These are phyloP conservation scores for Cotesia chilonis DNA, from an alignment of 1,140 invertebrate genomes.

Conservation along the genomic window DNA sequence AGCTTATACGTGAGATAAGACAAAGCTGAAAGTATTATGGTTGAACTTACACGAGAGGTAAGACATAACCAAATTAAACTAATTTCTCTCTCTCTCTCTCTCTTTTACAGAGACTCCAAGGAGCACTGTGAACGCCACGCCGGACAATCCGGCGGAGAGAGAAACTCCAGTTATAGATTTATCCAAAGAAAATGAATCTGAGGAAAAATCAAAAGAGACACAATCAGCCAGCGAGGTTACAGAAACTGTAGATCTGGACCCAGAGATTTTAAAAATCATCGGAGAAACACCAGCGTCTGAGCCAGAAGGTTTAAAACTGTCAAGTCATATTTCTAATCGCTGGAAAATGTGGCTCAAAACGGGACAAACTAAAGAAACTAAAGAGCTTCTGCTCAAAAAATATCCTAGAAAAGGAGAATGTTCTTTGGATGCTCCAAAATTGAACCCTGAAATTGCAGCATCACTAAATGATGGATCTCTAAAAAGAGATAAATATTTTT, in stretches of 20 bases:
- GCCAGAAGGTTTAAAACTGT: constrained; percentile 2
- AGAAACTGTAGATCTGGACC: not conserved
- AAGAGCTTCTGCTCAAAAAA: constrained; percentile 24
- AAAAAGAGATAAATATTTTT: constrained; percentile 28
- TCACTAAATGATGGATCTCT: constrained; percentile 16
- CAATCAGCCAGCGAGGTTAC: too few species aligned
- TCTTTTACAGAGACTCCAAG: too few species aligned
- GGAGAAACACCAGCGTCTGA: not conserved
- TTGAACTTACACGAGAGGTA: too few species aligned
- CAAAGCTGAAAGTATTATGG: too few species aligned
- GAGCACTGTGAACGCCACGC: too few species aligned
- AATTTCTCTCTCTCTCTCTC: too few species aligned
- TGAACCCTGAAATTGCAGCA: constrained; percentile 16
- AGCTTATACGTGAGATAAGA: too few species aligned
- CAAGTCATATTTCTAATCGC: not conserved
- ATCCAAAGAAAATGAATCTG: too few species aligned
- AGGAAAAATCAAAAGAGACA: too few species aligned
- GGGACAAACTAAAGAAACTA: constrained; percentile 12
- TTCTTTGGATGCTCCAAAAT: constrained; percentile 8
- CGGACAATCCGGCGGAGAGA: too few species aligned
- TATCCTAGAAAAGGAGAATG: constrained; percentile 14
- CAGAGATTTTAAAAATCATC: not conserved
- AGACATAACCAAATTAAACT: too few species aligned
- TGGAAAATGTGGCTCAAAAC: constrained; percentile 25
- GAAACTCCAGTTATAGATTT: too few species aligned